Conservation (phyloP, 1,140 invertebrate species). For the Heliconius melpomene region DNA sequence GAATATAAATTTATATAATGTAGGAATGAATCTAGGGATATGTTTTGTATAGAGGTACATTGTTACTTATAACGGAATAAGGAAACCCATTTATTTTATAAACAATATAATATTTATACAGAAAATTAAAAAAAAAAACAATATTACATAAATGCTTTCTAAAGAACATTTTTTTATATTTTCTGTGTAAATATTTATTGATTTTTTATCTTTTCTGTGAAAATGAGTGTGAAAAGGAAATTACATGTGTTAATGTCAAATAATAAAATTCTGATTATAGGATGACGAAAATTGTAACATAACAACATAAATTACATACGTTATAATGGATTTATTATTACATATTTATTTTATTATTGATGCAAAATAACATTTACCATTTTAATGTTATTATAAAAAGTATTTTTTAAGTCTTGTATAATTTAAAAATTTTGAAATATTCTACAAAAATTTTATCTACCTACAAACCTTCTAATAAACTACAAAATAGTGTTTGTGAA, state of each 20-base stretch:
- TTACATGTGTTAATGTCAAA: background rate
- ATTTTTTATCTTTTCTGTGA: too few relatives aligned
- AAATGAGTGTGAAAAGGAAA: background rate
- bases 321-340: background rate
- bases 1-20: constrained; percentile 28
- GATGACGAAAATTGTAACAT: too few relatives aligned
- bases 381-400: background rate
- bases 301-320: background rate
- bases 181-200: too few relatives aligned
- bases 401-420: background rate
- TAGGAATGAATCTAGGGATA: constrained; percentile 50
- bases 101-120: background rate
- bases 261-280: background rate
- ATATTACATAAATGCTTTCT: background rate
- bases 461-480: background rate
- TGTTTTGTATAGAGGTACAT: constrained; percentile 67
- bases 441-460: background rate
- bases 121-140: background rate
- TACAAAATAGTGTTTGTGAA: background rate
- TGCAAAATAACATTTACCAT: background rate
- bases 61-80: constrained; percentile 22
- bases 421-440: constrained; percentile 1
- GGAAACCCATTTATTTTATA: background rate
- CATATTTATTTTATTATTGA: background rate
- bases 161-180: too few relatives aligned